These are phyloP conservation scores for Uloborus plumipes DNA, from an alignment of 2,888 invertebrate species.

Conservation along the genomic window DNA sequence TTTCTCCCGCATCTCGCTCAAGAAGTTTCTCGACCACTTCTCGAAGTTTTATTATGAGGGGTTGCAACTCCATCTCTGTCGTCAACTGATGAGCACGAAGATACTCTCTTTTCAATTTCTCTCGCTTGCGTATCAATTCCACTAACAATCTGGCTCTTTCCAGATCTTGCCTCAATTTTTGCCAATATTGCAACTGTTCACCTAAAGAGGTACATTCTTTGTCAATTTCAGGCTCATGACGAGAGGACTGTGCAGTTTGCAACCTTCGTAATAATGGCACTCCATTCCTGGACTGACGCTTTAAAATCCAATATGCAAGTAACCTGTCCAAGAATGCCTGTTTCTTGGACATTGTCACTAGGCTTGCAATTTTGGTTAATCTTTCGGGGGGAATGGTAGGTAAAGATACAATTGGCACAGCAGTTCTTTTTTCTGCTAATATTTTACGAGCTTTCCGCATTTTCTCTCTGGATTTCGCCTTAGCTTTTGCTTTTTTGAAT, in stretches of 20 bases:
- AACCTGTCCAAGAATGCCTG: constrained; percentile 89
- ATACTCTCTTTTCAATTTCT: constrained; percentile 84
- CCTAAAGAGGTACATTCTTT: constrained; percentile 74
- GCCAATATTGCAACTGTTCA: constrained; percentile 92
- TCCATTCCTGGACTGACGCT: constrained; percentile 93
- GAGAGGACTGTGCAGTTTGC: constrained; percentile 74
- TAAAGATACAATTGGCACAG: constrained; percentile 91
- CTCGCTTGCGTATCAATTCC: constrained; percentile 94
- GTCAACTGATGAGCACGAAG: constrained; percentile 79
- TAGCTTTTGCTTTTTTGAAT: constrained; percentile 68
- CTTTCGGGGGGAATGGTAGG: constrained; percentile 90
- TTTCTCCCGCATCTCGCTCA: constrained; percentile 85
- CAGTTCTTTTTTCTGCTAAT: constrained; percentile 88
- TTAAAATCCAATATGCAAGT: constrained; percentile 97
- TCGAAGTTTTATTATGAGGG: constrained; percentile 83
- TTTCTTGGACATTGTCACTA: constrained; percentile 82
- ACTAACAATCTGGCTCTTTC: constrained; percentile 92
- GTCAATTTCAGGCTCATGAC: constrained; percentile 67
- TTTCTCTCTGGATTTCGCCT: constrained; percentile 81
- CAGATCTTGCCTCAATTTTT: constrained; percentile 91
- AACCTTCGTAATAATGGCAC: constrained; percentile 91
- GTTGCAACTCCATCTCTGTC: constrained; percentile 82
- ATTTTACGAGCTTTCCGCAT: constrained; percentile 90
- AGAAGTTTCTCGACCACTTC: constrained; percentile 83
- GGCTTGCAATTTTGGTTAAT: constrained; percentile 86